Evolutionary conservation across 1,140 invertebrate species (phyloP).

Genomic region (Hyposmocoma kahamanoa): DNA sequence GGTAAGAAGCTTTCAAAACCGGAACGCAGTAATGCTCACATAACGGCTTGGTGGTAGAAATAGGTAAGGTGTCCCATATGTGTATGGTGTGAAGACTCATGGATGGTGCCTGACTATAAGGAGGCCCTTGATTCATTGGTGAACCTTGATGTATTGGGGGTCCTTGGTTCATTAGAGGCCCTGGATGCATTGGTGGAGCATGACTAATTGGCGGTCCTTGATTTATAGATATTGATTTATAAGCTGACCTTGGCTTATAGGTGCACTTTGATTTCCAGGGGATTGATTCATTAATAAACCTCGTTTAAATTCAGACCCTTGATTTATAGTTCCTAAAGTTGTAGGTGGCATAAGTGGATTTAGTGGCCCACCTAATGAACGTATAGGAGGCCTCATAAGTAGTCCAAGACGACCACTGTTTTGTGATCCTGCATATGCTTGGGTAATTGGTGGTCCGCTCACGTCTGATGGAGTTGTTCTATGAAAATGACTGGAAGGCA

Average conservation of each 20-base stretch:
- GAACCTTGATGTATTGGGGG: conserved; percentile 5
- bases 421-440: conserved; percentile 15
- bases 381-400: conserved; percentile 4
- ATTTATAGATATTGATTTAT: conserved; percentile 5
- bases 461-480: neutral
- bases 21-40: too few relatives aligned
- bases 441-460: neutral
- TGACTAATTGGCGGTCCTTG: neutral
- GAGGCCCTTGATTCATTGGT: neutral
- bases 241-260: neutral
- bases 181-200: conserved; percentile 5
- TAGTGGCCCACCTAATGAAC: conserved; percentile 9
- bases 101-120: neutral
- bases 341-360: neutral
- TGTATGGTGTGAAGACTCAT: neutral
- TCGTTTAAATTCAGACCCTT: too few relatives aligned
- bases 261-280: conserved; percentile 5
- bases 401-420: conserved; percentile 14
- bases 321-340: too few relatives aligned
- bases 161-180: neutral
- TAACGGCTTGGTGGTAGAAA: too few relatives aligned
- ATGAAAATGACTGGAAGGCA: neutral
- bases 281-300: too few relatives aligned
- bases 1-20: too few relatives aligned
- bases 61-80: neutral